Base-by-base conservation (phyloP, 1,140 invertebrate species). In the Aphidius gifuensis region DNA sequence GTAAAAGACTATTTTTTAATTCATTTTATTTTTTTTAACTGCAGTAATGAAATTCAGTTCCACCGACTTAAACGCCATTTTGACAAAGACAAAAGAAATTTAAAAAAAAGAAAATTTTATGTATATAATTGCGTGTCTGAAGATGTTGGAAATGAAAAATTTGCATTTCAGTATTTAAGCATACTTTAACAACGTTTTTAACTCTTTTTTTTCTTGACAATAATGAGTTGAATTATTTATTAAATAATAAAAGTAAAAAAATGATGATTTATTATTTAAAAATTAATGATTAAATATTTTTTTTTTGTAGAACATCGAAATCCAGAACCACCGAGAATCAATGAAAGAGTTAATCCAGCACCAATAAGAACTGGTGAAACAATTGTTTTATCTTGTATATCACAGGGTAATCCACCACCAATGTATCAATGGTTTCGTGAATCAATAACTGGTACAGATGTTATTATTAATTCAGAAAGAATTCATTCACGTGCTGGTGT, bases 401-500 rank as follows among this genome's bases (percentile, higher is more conserved):
- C 81, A 40, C 81, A 83, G 68, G 82, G 83, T 44, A 78, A 82
- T 64, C 83, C 82, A 39, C 80, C 83, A 8, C 82, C 83, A 49
- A 80, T 76, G 72, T 83, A 84, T 65, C 73, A 80, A 42, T 81
- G 80, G 80, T 81, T 80, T 67, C 79, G 79, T 53, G 80, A 80
- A 56, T 78, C 74, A 11, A 72, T 76, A 16, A 73, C 74, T 54
- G 75, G 78, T 58, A 72, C 68, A 51, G 75, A 76, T 51, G 72
- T 71, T 60, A 74, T 81, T 63, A 72, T 71, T 68, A 80, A 79
- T 70, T 79, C 80, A 21, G 79, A 80, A 60, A 71, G 80, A 63
- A 70, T 79, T 43, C 78, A 80, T 68, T 69, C 86, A 78, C 71
- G 87, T 80, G 79, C 85, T 75, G 69, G 87, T 82, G 63, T 90